These are phyloP conservation scores for Cryptosula pallasiana DNA, from an alignment of 2,888 invertebrate genomes.

Conservation along the genomic window DNA sequence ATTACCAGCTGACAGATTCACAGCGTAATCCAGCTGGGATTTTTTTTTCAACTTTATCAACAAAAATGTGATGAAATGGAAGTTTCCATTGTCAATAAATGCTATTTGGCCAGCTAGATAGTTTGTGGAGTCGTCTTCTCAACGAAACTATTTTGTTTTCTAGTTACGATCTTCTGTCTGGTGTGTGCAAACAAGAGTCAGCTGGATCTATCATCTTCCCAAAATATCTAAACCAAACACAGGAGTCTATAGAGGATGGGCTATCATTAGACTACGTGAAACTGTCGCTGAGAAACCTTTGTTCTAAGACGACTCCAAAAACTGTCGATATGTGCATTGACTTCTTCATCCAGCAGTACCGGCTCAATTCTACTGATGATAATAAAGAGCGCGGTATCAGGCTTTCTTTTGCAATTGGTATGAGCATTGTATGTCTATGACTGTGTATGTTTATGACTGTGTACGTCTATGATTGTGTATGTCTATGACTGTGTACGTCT, in stretches of 20 bases:
- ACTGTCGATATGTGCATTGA: neutral
- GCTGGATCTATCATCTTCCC: neutral
- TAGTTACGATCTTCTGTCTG: neutral
- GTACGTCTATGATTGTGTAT: no score
- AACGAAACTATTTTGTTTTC: no score
- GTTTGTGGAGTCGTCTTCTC: neutral
- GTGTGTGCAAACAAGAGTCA: neutral
- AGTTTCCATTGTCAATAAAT: no score
- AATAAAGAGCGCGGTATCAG: neutral
- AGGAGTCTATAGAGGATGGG: neutral
- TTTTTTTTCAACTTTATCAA: no score
- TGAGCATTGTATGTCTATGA: no score
- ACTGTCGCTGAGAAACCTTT: neutral
- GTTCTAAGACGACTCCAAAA: neutral
- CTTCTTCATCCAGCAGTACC: neutral
- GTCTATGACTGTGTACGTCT: no score
- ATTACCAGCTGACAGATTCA: no score
- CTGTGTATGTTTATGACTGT: no score
- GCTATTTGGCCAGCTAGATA: no score
- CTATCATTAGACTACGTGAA: neutral
- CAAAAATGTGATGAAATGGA: no score
- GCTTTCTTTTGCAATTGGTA: neutral
- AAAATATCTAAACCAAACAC: no score
- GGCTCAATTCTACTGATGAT: neutral
- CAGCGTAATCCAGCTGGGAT: no score